A percentile compares a stretch with the other conserved stretches of the same genome.
These are phyloP conservation scores for Polietes domitor DNA, from an alignment of 2,888 invertebrate species.

Conservation along the genomic window DNA sequence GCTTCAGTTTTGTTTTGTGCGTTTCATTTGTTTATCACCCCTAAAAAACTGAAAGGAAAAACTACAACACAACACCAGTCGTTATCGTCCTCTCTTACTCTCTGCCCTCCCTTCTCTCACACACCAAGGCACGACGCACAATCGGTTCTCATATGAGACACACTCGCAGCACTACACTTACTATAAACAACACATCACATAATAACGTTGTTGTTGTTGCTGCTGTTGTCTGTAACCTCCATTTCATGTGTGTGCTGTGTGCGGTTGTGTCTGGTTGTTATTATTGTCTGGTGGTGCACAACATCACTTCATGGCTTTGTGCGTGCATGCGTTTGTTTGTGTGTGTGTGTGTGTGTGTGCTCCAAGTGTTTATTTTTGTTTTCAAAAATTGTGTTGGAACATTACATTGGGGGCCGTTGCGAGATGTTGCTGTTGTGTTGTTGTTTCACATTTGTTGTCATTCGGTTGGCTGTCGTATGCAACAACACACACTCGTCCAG, in stretches of 20 bases:
- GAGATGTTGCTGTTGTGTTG: too few species aligned
- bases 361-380: too few species aligned
- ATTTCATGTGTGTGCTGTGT: background rate
- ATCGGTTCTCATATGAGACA: background rate
- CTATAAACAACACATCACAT: slow-evolving; percentile 1
- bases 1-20: slow-evolving; percentile 15
- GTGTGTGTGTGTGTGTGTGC: too few species aligned
- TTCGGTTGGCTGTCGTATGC: too few species aligned
- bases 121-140: background rate
- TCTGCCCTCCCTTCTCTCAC: background rate
- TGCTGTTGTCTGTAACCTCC: background rate
- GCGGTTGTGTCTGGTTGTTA: background rate
- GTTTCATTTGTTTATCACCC: slow-evolving; percentile 51
- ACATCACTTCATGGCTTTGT: too few species aligned
- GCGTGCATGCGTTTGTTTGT: too few species aligned
- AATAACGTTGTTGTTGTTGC: background rate
- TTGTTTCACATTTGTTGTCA: too few species aligned
- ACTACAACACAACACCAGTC: slow-evolving; percentile 34
- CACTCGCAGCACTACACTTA: background rate
- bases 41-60: slow-evolving; percentile 18
- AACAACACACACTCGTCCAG: too few species aligned
- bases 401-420: too few species aligned
- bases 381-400: too few species aligned
- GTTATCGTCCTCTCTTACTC: background rate
- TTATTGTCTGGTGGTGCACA: background rate